Base-by-base conservation (phyloP, 2,797 vertebrate species). In the Lutjanus campechanus region DNA sequence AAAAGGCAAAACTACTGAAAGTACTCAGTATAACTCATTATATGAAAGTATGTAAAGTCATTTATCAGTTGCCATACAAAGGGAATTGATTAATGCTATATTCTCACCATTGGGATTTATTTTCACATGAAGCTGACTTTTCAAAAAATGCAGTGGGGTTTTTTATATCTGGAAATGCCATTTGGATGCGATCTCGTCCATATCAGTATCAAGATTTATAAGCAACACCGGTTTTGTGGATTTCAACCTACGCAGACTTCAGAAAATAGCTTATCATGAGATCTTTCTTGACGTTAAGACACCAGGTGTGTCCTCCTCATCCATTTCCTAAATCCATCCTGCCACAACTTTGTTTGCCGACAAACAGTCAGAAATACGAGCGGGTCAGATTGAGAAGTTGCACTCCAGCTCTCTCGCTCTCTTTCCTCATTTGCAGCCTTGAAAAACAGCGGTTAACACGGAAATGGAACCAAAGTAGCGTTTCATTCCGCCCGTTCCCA, bases 381-480 rank as follows among this genome's bases (percentile, higher is more conserved):
- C 54, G 1, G 82, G 69, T 83, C 85, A 77, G 79, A 87, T 77
- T 85, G 85, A 79, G 73, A 83, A 90, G 78, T 79, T 85, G 76
- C 79, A 77, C 81, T 84, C 75, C 61, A 71, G 55, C 65, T 68
- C 76, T 70, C 58, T 60, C 64, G 68, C 74, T 79, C 81, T 83
- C 74, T 76, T 76, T 87, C 71, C 73, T 89, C 82, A 90, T 93
- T 90, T 89, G 80, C 87, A 87, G 89, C 80, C 81, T 88, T 92
- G 85, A 91, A 86, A 90, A 92, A 89, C 90, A 92, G 81, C 51
- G 29, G 88, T 90, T 91, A 91, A 92, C 90, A 81, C 77, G 73
- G 92, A 93, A 94, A 95, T 93, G 89, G 92, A 94, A 90, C 85
- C 91, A 91, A 91, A 94, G 88, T 85, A 89, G 92, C 89, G 86